A percentile compares a stretch with the other conserved stretches of the same genome.
Evolutionary conservation across 1,140 invertebrate genomes (phyloP).

Genomic region (Drosophila santomea): DNA sequence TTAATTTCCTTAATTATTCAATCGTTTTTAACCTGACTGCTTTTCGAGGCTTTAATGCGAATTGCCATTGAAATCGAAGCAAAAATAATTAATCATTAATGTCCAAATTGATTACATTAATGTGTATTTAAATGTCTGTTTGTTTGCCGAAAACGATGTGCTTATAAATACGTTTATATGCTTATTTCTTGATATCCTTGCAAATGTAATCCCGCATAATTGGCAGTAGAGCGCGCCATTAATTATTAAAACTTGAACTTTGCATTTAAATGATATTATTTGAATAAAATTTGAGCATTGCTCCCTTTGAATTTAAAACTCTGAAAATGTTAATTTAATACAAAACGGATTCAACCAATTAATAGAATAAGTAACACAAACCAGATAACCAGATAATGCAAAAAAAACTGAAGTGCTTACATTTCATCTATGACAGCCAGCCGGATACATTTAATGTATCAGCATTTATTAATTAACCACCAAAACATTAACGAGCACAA

Average conservation of each 20-base stretch:
- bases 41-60: constrained; percentile 21
- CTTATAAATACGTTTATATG: neutral
- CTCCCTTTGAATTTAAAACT: too few species aligned
- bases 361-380: neutral
- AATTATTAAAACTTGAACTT: constrained; percentile 8
- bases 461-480: constrained; percentile 32
- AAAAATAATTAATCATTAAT: constrained; percentile 71
- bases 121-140: constrained; percentile 48
- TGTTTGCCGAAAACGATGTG: constrained; percentile 2
- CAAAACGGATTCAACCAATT: neutral
- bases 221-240: constrained; percentile 1
- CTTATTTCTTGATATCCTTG: constrained; percentile 13
- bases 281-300: neutral
- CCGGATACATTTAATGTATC: constrained; percentile 2
- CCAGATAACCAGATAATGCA: too few species aligned
- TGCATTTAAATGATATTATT: neutral
- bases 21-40: constrained; percentile 34
- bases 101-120: constrained; percentile 59
- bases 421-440: constrained; percentile 7
- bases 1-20: constrained; percentile 67
- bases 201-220: constrained; percentile 21
- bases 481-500: constrained; percentile 12
- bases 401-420: neutral
- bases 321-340: neutral
- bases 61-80: constrained; percentile 56